A percentile compares a stretch with the other conserved stretches of the same genome.
Evolutionary conservation across 2,797 vertebrate genomes (phyloP).

Genomic region (Xerus rutilus): DNA sequence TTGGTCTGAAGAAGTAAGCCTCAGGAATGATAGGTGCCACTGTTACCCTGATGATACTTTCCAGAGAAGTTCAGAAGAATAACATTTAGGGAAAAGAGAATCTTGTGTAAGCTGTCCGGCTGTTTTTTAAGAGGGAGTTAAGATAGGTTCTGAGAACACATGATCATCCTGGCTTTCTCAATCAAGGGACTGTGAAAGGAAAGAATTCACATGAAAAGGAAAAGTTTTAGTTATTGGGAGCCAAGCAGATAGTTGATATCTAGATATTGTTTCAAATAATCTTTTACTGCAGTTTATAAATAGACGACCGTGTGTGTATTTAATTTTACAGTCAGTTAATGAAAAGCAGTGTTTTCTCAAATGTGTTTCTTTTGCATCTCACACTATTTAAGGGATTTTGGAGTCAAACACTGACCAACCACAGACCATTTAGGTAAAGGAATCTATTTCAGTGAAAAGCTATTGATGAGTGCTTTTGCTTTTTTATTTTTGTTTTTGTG

Average conservation of each 20-base stretch:
- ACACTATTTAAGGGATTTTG: neutral
- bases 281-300: neutral
- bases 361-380: conserved; percentile 15
- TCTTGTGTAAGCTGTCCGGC: neutral
- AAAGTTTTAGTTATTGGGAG: conserved; percentile 39
- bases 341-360: conserved; percentile 49
- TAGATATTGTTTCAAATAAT: neutral
- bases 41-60: neutral
- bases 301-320: neutral
- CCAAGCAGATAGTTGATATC: neutral
- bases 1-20: conserved; percentile 23
- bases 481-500: too few relatives aligned
- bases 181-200: neutral
- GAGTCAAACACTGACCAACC: neutral
- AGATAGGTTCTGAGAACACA: conserved; percentile 1
- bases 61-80: neutral
- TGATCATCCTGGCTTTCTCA: neutral
- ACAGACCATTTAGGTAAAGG: neutral
- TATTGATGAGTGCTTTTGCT: neutral
- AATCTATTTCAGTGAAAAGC: neutral
- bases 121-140: neutral
- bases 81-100: neutral
- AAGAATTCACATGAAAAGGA: conserved; percentile 10
- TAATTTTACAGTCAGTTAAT: conserved; percentile 35
- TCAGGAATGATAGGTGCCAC: neutral